Conservation (phyloP, 2,888 invertebrate genomes). For the Rhingia campestris region DNA sequence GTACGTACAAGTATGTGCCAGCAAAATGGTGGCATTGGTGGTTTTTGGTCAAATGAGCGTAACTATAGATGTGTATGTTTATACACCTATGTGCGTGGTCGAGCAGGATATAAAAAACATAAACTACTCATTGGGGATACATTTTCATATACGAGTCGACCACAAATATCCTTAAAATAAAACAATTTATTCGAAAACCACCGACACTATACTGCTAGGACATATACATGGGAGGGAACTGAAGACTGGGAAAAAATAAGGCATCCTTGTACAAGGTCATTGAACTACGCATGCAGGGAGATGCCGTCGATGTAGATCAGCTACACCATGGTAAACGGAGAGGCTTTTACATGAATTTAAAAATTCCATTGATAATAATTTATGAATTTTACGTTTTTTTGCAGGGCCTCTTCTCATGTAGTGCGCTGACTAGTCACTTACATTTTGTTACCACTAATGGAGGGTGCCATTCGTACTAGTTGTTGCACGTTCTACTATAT, state of each 20-base stretch:
- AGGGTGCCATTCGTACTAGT: conserved; percentile 36
- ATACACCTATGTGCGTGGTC: conserved; percentile 39
- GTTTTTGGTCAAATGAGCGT: conserved; percentile 61
- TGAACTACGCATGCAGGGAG: no score
- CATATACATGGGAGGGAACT: neutral
- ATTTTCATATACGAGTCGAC: conserved; percentile 66
- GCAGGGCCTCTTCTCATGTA: no score
- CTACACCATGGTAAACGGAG: no score
- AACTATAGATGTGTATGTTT: conserved; percentile 32
- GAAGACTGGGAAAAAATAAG: conserved; percentile 17
- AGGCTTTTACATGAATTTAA: no score
- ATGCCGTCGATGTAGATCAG: no score
- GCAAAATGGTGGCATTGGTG: conserved; percentile 36
- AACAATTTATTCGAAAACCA: conserved; percentile 64
- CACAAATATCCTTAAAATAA: conserved; percentile 68
- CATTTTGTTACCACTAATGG: conserved; percentile 40
- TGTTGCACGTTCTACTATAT: conserved; percentile 21
- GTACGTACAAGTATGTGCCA: neutral
- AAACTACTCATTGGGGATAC: conserved; percentile 66
- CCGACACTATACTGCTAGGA: conserved; percentile 26
- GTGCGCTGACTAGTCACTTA: neutral
- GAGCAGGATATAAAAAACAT: conserved; percentile 30
- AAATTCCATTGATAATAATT: no score
- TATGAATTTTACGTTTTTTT: no score
- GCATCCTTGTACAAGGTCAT: neutral